Base-by-base conservation (phyloP, 2,113 vertebrate species). In the Larimichthys polyactis region DNA sequence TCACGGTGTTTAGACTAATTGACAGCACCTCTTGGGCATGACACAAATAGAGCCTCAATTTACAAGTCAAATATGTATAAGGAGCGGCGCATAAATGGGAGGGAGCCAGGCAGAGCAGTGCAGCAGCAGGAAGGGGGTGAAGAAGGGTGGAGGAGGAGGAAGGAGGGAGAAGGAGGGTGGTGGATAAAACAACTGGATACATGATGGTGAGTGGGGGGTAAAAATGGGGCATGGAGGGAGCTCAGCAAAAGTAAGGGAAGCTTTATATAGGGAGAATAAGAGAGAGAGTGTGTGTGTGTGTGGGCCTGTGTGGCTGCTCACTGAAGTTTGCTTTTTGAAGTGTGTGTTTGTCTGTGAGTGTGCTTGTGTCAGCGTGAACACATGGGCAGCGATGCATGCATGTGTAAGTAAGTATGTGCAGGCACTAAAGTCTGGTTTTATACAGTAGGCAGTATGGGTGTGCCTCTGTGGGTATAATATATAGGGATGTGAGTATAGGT, bases 1-100 rank as follows among this genome's bases (percentile, higher is more conserved):
- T 89, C 84, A 90, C 40, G 20, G 86, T 58, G 80, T 92, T 91
- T 87, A 89, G 71, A 78, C 85, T 91, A 91, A 92, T 92, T 93
- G 91, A 93, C 90, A 92, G 89, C 79, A 81, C 78, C 90, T 92
- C 82, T 85, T 88, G 86, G 90, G 91, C 89, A 90, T 84, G 86
- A 93, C 90, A 92, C 81, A 93, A 93, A 93, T 92, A 92, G 89
- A 91, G 90, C 59, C 81, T 48, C 74, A 85, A 92, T 94, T 93
- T 93, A 92, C 90, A 93, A 93, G 90, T 93, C 91, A 93, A 91
- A 93, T 92, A 81, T 82, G 71, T 75, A 80, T 73, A 70, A 79
- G 84, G 79, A 85, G 81, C 27, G 0, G 48, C 63, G 83, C 14
- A 29, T 78, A 69, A 88, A 85, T 75, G 84, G 86, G 69, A 60